Percentiles rank a stretch among this genome's conserved stretches.
Evolutionary conservation across 2,888 invertebrate genomes (phyloP).

Genomic region (Ptychoptera albimana): DNA sequence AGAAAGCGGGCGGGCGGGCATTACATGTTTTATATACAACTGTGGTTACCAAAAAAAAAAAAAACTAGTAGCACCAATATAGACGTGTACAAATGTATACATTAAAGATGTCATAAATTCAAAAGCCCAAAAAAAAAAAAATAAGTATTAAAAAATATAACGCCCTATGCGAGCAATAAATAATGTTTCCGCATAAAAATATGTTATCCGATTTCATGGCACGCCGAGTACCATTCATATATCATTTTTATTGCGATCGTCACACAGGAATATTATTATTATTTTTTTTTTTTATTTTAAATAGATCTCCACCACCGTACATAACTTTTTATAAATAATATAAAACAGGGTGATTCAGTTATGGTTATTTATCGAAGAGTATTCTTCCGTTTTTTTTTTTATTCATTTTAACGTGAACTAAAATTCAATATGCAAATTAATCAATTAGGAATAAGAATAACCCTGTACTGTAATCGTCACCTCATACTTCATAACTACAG

Average conservation of each 20-base stretch:
- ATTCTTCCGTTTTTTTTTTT: not conserved
- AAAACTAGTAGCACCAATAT: too few relatives aligned
- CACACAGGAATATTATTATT: slow-evolving; percentile 3
- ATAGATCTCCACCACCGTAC: not conserved
- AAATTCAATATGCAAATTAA: not conserved
- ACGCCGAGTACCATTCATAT: slow-evolving; percentile 25
- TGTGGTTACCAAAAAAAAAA: too few relatives aligned
- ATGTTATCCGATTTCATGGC: slow-evolving; percentile 30
- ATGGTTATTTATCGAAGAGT: not conserved
- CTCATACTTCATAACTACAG: not conserved
- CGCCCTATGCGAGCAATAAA: slow-evolving; percentile 26
- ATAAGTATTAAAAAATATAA: slow-evolving; percentile 11
- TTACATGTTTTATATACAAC: too few relatives aligned
- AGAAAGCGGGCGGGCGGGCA: too few relatives aligned
- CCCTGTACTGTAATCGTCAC: not conserved
- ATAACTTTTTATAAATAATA: too few relatives aligned
- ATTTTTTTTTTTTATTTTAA: too few relatives aligned
- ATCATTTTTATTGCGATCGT: slow-evolving; percentile 20
- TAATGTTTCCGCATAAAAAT: slow-evolving; percentile 27
- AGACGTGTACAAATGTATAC: not conserved
- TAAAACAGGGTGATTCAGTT: not conserved
- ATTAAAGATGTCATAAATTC: slow-evolving; percentile 12
- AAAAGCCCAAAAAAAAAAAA: not conserved
- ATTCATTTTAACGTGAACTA: too few relatives aligned
- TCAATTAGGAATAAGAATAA: not conserved